Conservation (phyloP, 2,797 vertebrate species). For the Pipistrellus pygmaeus region DNA sequence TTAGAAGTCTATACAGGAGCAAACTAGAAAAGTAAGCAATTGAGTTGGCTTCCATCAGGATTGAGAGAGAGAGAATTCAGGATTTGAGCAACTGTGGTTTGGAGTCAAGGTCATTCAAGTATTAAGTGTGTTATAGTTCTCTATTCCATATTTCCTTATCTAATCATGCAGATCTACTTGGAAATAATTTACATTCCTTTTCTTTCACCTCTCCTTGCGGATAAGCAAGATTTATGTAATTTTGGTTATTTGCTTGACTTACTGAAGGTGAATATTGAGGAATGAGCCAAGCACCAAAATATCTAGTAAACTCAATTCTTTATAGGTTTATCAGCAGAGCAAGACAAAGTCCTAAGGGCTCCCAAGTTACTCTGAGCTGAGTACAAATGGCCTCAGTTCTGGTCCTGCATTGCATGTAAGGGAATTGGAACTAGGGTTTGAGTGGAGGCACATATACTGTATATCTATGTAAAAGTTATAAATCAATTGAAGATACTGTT, state of each 20-base stretch:
- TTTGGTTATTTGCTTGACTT: constrained; percentile 16
- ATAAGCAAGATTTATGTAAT: background rate
- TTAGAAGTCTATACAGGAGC: constrained; percentile 1
- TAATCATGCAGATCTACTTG: background rate
- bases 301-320: background rate
- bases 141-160: background rate
- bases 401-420: background rate
- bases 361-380: background rate
- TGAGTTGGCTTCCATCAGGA: background rate
- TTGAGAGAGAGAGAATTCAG: background rate
- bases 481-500: background rate
- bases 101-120: background rate
- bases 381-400: background rate
- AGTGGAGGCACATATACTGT: background rate
- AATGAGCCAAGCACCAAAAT: background rate
- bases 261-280: background rate
- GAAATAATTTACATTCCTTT: background rate
- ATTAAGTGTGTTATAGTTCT: background rate
- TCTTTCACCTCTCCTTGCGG: background rate
- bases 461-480: background rate
- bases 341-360: background rate
- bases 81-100: background rate
- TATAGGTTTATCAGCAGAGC: background rate
- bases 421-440: background rate
- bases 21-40: background rate